Base-by-base conservation (phyloP, 2,113 vertebrate genomes). In the Nyctibius bracteatus region DNA sequence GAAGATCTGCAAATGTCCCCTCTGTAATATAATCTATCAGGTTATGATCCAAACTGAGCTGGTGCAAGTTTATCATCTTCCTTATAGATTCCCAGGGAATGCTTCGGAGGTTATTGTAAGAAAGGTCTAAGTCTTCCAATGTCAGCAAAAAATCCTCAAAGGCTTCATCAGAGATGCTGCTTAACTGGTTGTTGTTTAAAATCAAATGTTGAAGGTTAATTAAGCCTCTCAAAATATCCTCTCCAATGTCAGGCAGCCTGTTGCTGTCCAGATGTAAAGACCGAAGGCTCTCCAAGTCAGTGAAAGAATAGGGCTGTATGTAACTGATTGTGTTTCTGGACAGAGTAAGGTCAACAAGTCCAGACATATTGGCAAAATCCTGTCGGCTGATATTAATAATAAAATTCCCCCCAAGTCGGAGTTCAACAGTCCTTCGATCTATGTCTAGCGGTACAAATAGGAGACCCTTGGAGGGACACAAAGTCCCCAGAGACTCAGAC, bases 361-460 rank as follows among this genome's bases (percentile, higher is more conserved):
- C 99, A 3, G 99, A 98, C 99, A 99, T 99, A 94, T 99, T 99
- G 96, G 99, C 99, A 96, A 99, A 99, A 97, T 99, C 99, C 81
- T 98, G 99, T 89, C 99, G 98, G 77, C 98, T 98, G 75, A 99
- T 98, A 96, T 99, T 99, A 94, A 99, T 99, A 86, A 99, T 99
- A 94, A 99, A 99, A 97, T 99, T 99, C 25, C 99, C 99, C 0
- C 99, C 99, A 44, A 99, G 98, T 17, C 99, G 98, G 24, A 99
- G 98, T 96, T 99, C 99, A 90, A 99, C 99, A 23, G 99, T 99
- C 90, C 99, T 97, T 87, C 99, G 97, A 94, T 99, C 99, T 9
- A 99, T 99, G 97, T 99, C 99, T 22, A 97, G 95, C 0, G 99
- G 99, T 63, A 99, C 99, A 22, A 99, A 99, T 43, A 99, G 98